Conservation (phyloP, 2,113 vertebrate genomes). For the Holacanthus passer region DNA sequence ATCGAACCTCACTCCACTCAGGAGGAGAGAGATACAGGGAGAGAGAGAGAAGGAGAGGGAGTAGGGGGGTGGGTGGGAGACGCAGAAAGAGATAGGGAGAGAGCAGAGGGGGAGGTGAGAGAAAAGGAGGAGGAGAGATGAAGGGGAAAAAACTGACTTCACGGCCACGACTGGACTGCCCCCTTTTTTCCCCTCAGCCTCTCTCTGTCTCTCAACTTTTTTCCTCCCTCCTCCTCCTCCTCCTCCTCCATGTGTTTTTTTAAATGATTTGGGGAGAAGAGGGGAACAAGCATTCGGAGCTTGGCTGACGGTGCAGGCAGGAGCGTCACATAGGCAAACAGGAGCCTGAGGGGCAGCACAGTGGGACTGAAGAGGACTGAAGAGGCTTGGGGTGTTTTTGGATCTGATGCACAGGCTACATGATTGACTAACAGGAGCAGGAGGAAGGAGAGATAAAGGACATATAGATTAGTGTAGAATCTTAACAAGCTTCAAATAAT, state of each 20-base stretch:
- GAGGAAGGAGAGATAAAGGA: slow-evolving; percentile 31
- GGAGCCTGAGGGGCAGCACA: slow-evolving; percentile 65
- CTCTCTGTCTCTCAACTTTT: slow-evolving; percentile 75
- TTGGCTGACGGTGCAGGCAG: slow-evolving; percentile 81
- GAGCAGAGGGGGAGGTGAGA: slow-evolving; percentile 64
- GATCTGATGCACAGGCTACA: slow-evolving; percentile 63
- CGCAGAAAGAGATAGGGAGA: slow-evolving; percentile 57
- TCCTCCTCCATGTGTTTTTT: slow-evolving; percentile 69
- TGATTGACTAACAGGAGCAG: slow-evolving; percentile 46
- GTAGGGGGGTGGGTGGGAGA: slow-evolving; percentile 38
- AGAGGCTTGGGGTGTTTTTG: slow-evolving; percentile 42
- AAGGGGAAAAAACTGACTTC: slow-evolving; percentile 78
- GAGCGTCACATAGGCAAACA: slow-evolving; percentile 69
- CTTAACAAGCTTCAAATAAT: slow-evolving; percentile 19
- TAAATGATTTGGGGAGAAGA: slow-evolving; percentile 83
- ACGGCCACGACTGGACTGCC: slow-evolving; percentile 68
- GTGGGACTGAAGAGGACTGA: slow-evolving; percentile 56
- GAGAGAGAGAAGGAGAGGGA: slow-evolving; percentile 58
- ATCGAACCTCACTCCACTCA: slow-evolving; percentile 82
- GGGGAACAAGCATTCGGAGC: slow-evolving; percentile 78
- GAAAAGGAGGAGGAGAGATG: slow-evolving; percentile 75
- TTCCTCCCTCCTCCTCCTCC: slow-evolving; percentile 53
- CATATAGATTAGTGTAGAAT: slow-evolving; percentile 27
- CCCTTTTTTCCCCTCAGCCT: slow-evolving; percentile 77
- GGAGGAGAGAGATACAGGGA: slow-evolving; percentile 67